phyloP scores from a whole-genome alignment of 2,113 vertebrate species.

The Ailuropoda melanoleuca region DNA sequence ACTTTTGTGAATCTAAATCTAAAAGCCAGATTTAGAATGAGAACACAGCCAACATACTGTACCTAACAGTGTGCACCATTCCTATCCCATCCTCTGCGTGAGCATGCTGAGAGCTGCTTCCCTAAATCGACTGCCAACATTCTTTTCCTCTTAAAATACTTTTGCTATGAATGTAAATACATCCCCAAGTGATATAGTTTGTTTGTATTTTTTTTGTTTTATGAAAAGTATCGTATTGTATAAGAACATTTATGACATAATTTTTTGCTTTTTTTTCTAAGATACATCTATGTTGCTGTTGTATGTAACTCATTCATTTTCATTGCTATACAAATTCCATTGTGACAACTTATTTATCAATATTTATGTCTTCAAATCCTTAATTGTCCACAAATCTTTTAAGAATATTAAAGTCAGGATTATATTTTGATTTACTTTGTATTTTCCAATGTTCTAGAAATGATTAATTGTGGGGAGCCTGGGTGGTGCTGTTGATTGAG shows the following conservation, averaged over 20 bases:
- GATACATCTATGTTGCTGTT: background rate
- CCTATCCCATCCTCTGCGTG: background rate
- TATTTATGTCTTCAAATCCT: background rate
- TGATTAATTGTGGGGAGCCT: background rate
- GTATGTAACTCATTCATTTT: background rate
- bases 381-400: background rate
- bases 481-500: background rate
- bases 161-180: background rate
- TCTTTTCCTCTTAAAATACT: background rate
- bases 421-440: background rate
- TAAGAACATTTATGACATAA: background rate
- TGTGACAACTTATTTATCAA: background rate
- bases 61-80: accelerated
- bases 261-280: background rate
- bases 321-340: background rate
- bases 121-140: background rate
- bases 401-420: background rate
- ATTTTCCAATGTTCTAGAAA: background rate
- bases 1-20: background rate
- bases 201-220: background rate
- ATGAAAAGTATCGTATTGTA: background rate
- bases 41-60: background rate
- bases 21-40: background rate
- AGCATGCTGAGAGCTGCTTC: background rate
- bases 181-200: background rate